Evolutionary conservation across 2,113 vertebrate species (phyloP), one percentile per base, ranked within the genome.

Genomic region (Brachyhypopomus gauderio): DNA sequence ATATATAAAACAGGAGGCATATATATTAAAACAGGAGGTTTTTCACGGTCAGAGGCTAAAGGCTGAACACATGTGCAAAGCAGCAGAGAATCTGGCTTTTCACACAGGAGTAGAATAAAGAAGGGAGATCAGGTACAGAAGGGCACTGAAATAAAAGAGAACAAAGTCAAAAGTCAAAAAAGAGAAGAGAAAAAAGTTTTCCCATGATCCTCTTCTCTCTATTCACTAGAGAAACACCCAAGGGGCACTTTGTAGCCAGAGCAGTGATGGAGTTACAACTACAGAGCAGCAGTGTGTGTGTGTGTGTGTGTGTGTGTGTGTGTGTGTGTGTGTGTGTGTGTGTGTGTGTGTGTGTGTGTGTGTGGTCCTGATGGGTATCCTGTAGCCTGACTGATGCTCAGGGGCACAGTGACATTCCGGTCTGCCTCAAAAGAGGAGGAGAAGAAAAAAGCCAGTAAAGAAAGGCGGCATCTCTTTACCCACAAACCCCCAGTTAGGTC

Each of bases 21-120:
- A 30, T 30, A 30, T 30, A 30, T 30, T 30, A 30, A 30, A 30
- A 30, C 2, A 30, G 30, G 30, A 30, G 30, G 45, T 52, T 52
- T 52, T 52, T 14, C 45, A 52, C 45, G 12, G 9, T 3, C 45
- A 52, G 45, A 11, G 45, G 45, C 9, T 14, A 52, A 52, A 52
- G 45, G 45, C 45, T 52, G 45, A 14, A 14, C 2, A 11, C 9
- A 52, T 52, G 45, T 11, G 9, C 12, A 14, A 2, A 11, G 9
- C 12, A 17, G 59, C 22, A 3, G 72, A 59, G 63, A 78, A 9
- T 5, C 5, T 23, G 4, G 30, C 76, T 70, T 58, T 67, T 58
- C 30, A 70, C 27, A 58, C 17, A 6, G 22, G 23, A 77, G 11
- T 14, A 48, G 85, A 81, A 79, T 85, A 87, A 88, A 85, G 88